Conservation (phyloP, 23 tunicate species). For the Styela clava region DNA sequence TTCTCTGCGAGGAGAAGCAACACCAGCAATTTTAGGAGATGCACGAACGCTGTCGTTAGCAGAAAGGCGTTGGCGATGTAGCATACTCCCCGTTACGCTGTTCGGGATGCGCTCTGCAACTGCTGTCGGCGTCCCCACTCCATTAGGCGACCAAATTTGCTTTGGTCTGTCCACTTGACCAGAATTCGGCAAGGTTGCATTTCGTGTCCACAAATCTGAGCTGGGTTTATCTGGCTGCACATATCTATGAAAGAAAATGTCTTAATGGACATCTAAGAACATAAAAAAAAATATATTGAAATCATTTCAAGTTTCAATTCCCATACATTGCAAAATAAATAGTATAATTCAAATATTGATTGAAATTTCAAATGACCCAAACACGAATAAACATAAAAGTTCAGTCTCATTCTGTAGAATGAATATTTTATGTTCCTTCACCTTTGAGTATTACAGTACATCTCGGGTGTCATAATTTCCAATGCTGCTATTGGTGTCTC, state of each 20-base stretch:
- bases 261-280: too few species aligned
- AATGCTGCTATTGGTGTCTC: neutral
- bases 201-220: slow-evolving; percentile 71
- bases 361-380: neutral
- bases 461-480: neutral
- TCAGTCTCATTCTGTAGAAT: neutral
- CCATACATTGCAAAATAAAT: neutral
- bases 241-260: slow-evolving; percentile 46
- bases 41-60: neutral
- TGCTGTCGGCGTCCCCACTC: slow-evolving; percentile 38
- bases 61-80: neutral
- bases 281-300: neutral
- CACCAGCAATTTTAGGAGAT: slow-evolving; percentile 1
- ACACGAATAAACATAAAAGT: neutral
- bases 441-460: neutral
- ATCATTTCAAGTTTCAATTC: neutral
- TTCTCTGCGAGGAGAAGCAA: neutral
- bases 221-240: slow-evolving; percentile 67
- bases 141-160: slow-evolving; percentile 50
- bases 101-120: slow-evolving; percentile 45
- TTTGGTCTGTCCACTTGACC: slow-evolving; percentile 18
- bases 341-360: too few species aligned
- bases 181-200: slow-evolving; percentile 45
- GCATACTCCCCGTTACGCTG: neutral
- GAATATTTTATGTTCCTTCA: neutral